Base-by-base conservation (phyloP, 2,888 invertebrate genomes). In the Melanchra persicariae region DNA sequence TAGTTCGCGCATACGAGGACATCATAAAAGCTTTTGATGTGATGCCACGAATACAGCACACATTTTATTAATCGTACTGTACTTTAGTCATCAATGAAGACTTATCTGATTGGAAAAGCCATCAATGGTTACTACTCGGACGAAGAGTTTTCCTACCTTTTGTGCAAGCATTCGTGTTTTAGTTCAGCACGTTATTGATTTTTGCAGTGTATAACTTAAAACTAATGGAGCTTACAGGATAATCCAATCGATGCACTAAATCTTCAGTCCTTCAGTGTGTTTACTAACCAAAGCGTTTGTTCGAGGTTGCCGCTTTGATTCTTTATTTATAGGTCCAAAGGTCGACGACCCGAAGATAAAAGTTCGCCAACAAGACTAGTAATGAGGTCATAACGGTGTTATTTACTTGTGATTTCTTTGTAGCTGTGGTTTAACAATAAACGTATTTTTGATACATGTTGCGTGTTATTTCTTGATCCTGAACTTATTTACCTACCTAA, bases 281-380 rank as follows among this genome's bases (percentile, higher is more conserved):
- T 54, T 55, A 59, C 51, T 79, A 72, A 68, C 59, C 34, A 45
- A 51, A 58, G 61, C 49, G 62, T 57, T 54, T 58, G 55, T 67
- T 61, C 51, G 47, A 74, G 57, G 61, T 58, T 67, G 54, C 67
- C 51, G 59, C 74, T 71, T 75, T 70, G 45, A 30, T 66, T 79
- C 30, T 70, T 70, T 68, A 55, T 68, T 76, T 68, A 61, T 66
- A 75, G 81, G 68, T 82, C 40, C 73, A 62, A 68, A 64, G 58
- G 57, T 79, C 64, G 34, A 51, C 78, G 58, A 60, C 54, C 54
- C 9, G 82, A 68, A 82, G 82, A 82, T 62, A 62, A 61, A 58
- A 59, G 34, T 65, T 43, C 43, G 57, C 66, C 67, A 62, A 22
- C 67, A 62, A 65, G 61, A 47, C 40, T 49, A 47, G 15, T 37